These are phyloP conservation scores for Antheraea mylitta DNA, from an alignment of 1,140 invertebrate genomes.

Conservation along the genomic window DNA sequence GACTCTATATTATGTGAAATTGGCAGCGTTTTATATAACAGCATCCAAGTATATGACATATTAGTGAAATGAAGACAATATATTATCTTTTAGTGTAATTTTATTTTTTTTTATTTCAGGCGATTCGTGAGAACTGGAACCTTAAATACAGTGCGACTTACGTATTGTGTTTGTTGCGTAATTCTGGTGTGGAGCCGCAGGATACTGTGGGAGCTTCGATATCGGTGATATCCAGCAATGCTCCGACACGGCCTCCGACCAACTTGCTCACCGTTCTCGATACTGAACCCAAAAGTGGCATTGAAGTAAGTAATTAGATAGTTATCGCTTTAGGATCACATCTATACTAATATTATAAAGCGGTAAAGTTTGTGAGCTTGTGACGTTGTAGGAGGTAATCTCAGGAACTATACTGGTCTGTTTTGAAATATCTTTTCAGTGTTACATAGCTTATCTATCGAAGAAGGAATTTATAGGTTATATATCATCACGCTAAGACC, in stretches of 20 bases:
- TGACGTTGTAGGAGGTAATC: too few species aligned
- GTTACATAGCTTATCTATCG: too few species aligned
- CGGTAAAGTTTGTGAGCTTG: too few species aligned
- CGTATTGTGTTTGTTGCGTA: conserved; percentile 87
- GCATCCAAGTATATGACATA: too few species aligned
- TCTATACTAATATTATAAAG: too few species aligned
- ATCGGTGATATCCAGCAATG: conserved; percentile 80
- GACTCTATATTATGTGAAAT: too few species aligned
- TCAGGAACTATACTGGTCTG: too few species aligned
- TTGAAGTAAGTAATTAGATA: conserved; percentile 42
- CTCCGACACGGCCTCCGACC: conserved; percentile 66
- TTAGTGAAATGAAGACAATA: background rate
- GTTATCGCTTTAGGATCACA: too few species aligned
- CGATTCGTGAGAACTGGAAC: conserved; percentile 96
- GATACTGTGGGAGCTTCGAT: conserved; percentile 78
- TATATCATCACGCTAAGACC: too few species aligned
- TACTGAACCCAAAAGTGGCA: conserved; percentile 54
- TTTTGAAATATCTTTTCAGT: too few species aligned
- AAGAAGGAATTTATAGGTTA: too few species aligned
- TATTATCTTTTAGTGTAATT: background rate
- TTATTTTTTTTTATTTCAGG: conserved; percentile 40
- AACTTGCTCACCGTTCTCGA: conserved; percentile 63
- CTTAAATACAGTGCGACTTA: conserved; percentile 95
- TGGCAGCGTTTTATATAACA: background rate
- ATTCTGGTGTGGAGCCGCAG: conserved; percentile 78